Evolutionary conservation across 2,113 vertebrate genomes (phyloP).

Genomic region (Calcarius ornatus): DNA sequence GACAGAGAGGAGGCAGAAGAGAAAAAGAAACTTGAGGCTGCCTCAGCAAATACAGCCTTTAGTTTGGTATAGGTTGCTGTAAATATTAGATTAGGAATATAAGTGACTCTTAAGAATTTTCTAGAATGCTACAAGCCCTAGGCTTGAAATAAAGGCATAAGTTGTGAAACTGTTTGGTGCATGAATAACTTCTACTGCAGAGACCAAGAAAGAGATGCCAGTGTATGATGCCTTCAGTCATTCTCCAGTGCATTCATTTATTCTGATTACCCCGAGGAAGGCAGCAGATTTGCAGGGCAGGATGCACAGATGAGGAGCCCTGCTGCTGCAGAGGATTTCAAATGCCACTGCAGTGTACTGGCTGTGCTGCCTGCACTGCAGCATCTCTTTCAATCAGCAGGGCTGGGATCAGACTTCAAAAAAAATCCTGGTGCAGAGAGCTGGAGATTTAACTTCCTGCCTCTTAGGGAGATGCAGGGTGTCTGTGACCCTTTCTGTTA

Average conservation of each 20-base stretch:
- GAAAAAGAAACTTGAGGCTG: not conserved
- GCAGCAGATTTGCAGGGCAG: not conserved
- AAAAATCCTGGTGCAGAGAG: not conserved
- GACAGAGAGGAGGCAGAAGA: not conserved
- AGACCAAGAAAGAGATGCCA: not conserved
- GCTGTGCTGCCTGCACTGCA: slow-evolving; percentile 18
- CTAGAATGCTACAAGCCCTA: not conserved
- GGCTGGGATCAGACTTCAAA: not conserved
- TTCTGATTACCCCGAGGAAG: not conserved
- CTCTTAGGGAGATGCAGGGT: not conserved
- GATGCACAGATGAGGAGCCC: not conserved
- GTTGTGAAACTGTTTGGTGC: not conserved
- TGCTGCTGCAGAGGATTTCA: not conserved
- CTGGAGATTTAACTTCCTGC: not conserved
- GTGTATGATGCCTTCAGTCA: not conserved
- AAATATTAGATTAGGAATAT: not conserved
- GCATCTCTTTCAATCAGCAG: not conserved
- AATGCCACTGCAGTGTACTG: not conserved
- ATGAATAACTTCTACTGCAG: not conserved
- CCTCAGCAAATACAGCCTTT: not conserved
- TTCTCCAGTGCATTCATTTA: not conserved
- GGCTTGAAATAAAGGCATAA: not conserved
- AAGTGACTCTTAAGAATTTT: not conserved
- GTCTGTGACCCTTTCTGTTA: not conserved
- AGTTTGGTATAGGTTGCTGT: not conserved